These are phyloP conservation scores for Gallinago solitaria DNA, from an alignment of 2,797 vertebrate species.

Conservation along the genomic window DNA sequence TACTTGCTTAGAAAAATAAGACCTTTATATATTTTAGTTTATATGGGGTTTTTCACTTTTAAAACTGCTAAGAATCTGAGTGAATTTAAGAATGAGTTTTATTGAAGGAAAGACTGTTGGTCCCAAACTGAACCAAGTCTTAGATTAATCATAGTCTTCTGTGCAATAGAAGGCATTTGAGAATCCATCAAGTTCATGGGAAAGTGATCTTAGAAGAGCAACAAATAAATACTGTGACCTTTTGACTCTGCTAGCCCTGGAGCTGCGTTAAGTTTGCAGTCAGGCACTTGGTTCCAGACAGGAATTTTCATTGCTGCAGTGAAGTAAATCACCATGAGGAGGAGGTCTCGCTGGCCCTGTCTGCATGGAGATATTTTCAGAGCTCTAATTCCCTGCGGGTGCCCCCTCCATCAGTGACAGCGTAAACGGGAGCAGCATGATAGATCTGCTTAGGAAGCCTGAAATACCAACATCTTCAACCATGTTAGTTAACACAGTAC, in stretches of 20 bases:
- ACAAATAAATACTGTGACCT: conserved; percentile 70
- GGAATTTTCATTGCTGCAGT: conserved; percentile 56
- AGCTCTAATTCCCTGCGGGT: not conserved
- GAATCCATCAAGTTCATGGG: conserved; percentile 71
- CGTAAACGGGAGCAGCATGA: not conserved
- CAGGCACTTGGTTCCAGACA: conserved; percentile 59
- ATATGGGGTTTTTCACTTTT: not conserved
- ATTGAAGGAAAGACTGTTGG: not conserved
- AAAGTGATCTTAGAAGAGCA: conserved; percentile 66
- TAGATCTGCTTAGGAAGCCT: not conserved
- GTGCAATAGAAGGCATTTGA: conserved; percentile 36
- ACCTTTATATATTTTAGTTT: not conserved
- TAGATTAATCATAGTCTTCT: conserved; percentile 53
- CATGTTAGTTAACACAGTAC: not conserved
- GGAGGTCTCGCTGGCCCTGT: not conserved
- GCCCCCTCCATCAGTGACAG: not conserved
- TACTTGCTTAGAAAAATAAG: not conserved
- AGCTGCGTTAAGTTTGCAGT: conserved; percentile 64
- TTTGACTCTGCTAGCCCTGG: conserved; percentile 52
- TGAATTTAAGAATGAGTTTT: conserved; percentile 1
- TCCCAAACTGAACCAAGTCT: conserved; percentile 32
- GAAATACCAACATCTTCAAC: not conserved
- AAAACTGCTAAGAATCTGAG: not conserved
- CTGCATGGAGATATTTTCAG: conserved; percentile 14
- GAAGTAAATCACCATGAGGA: conserved; percentile 56